A percentile compares a stretch with the other conserved stretches of the same genome.
phyloP scores from a whole-genome alignment of 2,113 vertebrate species.

The Spea bombifrons region DNA sequence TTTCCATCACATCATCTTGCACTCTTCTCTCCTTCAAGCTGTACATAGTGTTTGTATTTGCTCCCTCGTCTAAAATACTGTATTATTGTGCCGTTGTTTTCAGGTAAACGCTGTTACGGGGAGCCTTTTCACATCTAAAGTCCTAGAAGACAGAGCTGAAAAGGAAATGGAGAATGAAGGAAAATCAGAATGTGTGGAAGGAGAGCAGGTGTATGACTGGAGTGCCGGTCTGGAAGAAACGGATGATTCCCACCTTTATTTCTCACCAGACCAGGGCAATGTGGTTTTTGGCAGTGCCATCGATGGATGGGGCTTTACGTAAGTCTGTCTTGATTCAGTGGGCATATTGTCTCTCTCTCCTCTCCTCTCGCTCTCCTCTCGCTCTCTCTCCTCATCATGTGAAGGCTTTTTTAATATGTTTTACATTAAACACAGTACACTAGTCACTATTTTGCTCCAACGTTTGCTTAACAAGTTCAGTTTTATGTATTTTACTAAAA shows the following conservation, averaged over 20 bases:
- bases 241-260: constrained; percentile 93
- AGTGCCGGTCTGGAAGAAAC: constrained; percentile 85
- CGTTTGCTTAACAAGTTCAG: no score
- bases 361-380: neutral
- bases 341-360: neutral
- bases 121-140: constrained; percentile 88
- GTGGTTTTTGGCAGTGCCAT: constrained; percentile 91
- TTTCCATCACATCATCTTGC: no score
- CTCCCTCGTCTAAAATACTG: no score
- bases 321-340: neutral
- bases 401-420: no score
- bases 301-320: constrained; percentile 98
- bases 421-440: neutral
- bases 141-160: constrained; percentile 89
- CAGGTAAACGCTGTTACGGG: constrained; percentile 95
- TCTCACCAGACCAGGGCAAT: constrained; percentile 92
- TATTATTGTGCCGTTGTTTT: neutral
- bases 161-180: constrained; percentile 63
- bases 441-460: no score
- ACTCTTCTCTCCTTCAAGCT: no score
- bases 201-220: constrained; percentile 89
- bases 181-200: constrained; percentile 45
- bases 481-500: no score
- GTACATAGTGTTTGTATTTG: no score
- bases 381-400: no score